phyloP scores from a whole-genome alignment of 2,113 vertebrate genomes.

The Fulmarus glacialis region DNA sequence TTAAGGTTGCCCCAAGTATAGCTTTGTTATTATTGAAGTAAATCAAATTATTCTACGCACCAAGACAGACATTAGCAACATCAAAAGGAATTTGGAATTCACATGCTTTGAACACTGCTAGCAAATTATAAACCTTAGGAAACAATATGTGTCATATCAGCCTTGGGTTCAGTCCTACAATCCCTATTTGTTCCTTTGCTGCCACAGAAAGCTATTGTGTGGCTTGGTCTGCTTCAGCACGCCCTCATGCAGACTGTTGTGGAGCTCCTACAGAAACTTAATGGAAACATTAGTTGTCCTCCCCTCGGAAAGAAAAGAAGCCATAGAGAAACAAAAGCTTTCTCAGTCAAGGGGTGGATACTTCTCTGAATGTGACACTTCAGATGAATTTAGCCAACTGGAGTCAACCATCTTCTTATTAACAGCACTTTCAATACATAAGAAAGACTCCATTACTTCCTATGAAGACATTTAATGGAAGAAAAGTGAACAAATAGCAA shows the following conservation, averaged over 20 bases:
- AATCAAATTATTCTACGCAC: background rate
- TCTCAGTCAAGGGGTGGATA: background rate
- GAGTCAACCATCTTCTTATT: background rate
- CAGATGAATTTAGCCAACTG: background rate
- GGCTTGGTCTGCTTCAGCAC: background rate
- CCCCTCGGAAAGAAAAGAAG: background rate
- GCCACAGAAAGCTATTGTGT: fast-evolving
- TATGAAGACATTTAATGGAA: background rate
- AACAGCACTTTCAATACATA: background rate
- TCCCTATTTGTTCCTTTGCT: background rate
- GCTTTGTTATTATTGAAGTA: background rate
- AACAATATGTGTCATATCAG: background rate
- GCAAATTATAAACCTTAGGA: background rate
- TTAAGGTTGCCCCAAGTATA: background rate
- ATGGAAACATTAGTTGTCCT: background rate
- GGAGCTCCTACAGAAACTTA: background rate
- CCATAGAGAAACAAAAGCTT: background rate
- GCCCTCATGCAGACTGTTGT: background rate
- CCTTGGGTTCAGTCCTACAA: background rate
- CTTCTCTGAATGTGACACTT: background rate
- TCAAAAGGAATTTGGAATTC: background rate
- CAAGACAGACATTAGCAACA: background rate
- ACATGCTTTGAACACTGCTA: background rate
- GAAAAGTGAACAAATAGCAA: background rate
- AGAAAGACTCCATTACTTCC: background rate